Conservation (phyloP, 1,140 invertebrate genomes). For the Calycopis cecrops region DNA sequence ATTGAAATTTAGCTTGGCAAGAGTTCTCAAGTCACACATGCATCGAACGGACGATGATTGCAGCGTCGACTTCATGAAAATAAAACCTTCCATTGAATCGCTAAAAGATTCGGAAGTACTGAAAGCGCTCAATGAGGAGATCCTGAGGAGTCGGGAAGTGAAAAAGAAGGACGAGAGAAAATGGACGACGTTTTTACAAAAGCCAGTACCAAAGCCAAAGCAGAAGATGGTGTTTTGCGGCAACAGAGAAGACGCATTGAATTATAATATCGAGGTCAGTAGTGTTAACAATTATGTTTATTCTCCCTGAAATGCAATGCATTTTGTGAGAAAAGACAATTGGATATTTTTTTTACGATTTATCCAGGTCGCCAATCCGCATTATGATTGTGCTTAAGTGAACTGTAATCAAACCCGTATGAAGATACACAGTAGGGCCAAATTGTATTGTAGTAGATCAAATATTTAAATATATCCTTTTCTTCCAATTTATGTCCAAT, state of each 20-base stretch:
- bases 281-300: no score
- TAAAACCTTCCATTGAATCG: conserved; percentile 78
- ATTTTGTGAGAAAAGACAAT: no score
- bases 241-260: conserved; percentile 27
- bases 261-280: conserved; percentile 28
- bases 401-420: no score
- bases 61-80: conserved; percentile 81
- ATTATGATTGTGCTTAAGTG: no score
- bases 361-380: no score
- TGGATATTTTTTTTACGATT: no score
- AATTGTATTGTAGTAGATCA: no score
- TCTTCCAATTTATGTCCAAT: no score
- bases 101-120: conserved; percentile 83
- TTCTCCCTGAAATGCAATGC: no score
- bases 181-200: conserved; percentile 83
- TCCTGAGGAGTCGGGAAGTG: conserved; percentile 60
- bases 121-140: conserved; percentile 77
- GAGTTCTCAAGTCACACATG: conserved; percentile 58
- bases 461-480: no score
- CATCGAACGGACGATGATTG: conserved; percentile 39
- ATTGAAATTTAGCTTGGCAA: conserved; percentile 42
- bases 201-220: conserved; percentile 79
- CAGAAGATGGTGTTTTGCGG: conserved; percentile 55
- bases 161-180: conserved; percentile 76
- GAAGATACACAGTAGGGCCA: no score